A percentile compares a stretch with the other conserved stretches of the same genome.
Conservation (phyloP, 2,888 invertebrate genomes). For the Polymixis flavicincta region DNA sequence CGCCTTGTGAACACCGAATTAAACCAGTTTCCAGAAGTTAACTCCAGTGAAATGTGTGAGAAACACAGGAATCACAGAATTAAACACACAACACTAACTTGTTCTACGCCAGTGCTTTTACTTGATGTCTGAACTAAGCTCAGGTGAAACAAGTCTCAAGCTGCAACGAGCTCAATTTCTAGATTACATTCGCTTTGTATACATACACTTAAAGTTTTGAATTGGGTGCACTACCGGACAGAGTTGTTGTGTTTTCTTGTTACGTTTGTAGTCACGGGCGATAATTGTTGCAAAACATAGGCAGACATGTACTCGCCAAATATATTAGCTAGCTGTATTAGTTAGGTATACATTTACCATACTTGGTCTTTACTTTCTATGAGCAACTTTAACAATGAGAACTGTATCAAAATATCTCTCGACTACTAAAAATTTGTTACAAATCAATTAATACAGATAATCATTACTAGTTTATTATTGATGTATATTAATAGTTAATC, state of each 20-base stretch:
- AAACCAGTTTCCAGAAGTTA: conserved; percentile 29
- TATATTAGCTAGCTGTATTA: background rate
- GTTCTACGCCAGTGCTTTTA: conserved; percentile 45
- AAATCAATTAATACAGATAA: no score
- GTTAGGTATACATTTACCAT: background rate
- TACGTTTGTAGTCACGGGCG: conserved; percentile 1
- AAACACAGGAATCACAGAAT: conserved; percentile 57
- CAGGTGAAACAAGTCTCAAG: conserved; percentile 56
- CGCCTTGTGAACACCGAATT: conserved; percentile 2
- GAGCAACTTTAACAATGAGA: no score
- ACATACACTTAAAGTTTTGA: conserved; percentile 45
- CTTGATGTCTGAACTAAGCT: conserved; percentile 49
- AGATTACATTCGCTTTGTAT: conserved; percentile 57
- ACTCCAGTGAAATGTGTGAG: conserved; percentile 40
- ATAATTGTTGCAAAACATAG: conserved; percentile 12
- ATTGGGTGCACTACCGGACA: conserved; percentile 33
- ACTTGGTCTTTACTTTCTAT: no score
- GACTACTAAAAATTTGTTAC: no score
- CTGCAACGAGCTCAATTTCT: conserved; percentile 54
- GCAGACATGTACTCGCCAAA: background rate
- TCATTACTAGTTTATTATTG: no score
- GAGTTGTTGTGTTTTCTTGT: conserved; percentile 6
- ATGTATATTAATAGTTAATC: no score
- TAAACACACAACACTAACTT: conserved; percentile 56
- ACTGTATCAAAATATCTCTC: no score